These are phyloP conservation scores for Tanytarsus gracilentus DNA, from an alignment of 2,888 invertebrate species.

Conservation along the genomic window DNA sequence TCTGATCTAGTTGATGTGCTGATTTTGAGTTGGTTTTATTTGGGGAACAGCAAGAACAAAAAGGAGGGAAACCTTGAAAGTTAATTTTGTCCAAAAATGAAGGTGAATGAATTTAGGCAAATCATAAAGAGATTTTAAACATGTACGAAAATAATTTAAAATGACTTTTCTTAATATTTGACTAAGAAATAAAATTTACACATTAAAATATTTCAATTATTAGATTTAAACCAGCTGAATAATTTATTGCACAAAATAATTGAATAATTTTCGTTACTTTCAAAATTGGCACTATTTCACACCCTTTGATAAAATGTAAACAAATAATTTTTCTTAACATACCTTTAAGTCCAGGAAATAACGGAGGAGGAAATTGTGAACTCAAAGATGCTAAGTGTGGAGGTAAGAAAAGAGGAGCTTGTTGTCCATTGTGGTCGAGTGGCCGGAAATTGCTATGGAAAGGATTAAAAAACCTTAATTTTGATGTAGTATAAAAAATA, in stretches of 20 bases:
- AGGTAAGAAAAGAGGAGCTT: conserved; percentile 71
- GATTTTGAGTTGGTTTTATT: conserved; percentile 40
- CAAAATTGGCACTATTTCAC: neutral
- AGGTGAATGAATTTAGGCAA: neutral
- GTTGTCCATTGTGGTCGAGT: conserved; percentile 2
- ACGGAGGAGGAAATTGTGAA: conserved; percentile 69
- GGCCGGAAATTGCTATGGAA: conserved; percentile 6
- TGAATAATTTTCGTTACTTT: neutral
- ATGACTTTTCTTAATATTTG: neutral
- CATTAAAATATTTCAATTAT: too few species aligned
- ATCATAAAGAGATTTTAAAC: neutral
- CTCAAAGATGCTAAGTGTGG: conserved; percentile 66
- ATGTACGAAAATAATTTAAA: neutral
- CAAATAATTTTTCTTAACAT: conserved; percentile 35
- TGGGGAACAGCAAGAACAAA: conserved; percentile 73
- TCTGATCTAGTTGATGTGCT: conserved; percentile 35
- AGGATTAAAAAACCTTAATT: too few species aligned
- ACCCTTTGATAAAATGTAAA: neutral
- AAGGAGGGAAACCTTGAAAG: conserved; percentile 51
- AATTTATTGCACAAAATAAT: neutral
- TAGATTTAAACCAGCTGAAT: too few species aligned
- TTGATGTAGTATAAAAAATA: neutral
- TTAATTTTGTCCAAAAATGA: conserved; percentile 25
- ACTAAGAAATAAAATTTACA: neutral
- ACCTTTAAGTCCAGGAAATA: conserved; percentile 76